Percentiles rank a stretch among this genome's conserved stretches.
Evolutionary conservation across 1,140 invertebrate genomes (phyloP).

Genomic region (Callitettix versicolor): DNA sequence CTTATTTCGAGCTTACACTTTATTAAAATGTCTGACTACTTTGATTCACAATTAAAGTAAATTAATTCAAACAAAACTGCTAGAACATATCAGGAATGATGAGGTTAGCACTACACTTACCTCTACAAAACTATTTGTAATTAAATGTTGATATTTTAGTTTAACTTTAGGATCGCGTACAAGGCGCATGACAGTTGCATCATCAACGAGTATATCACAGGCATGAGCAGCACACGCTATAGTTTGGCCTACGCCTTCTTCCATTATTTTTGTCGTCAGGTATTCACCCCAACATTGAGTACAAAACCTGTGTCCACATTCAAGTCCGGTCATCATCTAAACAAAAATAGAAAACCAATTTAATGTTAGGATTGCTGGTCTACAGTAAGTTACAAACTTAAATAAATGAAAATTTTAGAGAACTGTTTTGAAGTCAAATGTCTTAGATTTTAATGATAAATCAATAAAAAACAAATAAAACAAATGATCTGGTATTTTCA

Average conservation of each 20-base stretch:
- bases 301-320: slow-evolving; percentile 95
- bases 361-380: too few relatives aligned
- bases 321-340: slow-evolving; percentile 90
- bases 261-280: slow-evolving; percentile 95
- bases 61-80: too few relatives aligned
- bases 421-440: background rate
- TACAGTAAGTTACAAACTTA: too few relatives aligned
- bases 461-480: background rate
- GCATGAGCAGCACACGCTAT: slow-evolving; percentile 90
- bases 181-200: slow-evolving; percentile 89
- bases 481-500: too few relatives aligned
- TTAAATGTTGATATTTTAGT: slow-evolving; percentile 94
- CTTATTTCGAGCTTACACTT: too few relatives aligned
- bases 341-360: slow-evolving; percentile 18
- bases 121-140: slow-evolving; percentile 98
- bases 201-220: slow-evolving; percentile 91
- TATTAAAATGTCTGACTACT: too few relatives aligned
- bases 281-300: slow-evolving; percentile 92
- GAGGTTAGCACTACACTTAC: too few relatives aligned
- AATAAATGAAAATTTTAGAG: background rate
- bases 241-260: slow-evolving; percentile 90
- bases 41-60: too few relatives aligned
- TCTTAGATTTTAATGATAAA: background rate
- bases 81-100: too few relatives aligned
- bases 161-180: slow-evolving; percentile 86